Percentiles rank a stretch among this genome's conserved stretches.
Evolutionary conservation across 2,888 invertebrate genomes (phyloP).

Genomic region (Drosophila anomalata): DNA sequence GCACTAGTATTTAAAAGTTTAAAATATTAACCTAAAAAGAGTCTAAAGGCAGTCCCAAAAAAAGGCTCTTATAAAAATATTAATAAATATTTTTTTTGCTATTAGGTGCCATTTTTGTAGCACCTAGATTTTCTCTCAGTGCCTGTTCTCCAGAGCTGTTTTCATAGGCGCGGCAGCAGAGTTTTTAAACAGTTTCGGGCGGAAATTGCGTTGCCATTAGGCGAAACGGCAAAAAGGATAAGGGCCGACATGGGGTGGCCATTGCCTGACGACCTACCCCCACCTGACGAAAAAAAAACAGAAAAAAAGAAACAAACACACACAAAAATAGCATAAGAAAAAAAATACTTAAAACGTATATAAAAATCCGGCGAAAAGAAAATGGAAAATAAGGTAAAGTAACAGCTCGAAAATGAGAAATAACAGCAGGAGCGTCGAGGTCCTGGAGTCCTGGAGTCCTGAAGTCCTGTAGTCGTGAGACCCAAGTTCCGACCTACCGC

Average conservation of each 20-base stretch:
- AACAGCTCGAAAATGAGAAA: slow-evolving; percentile 34
- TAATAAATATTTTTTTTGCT: no score
- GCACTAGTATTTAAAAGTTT: no score
- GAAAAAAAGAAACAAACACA: not conserved
- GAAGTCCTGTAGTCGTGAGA: not conserved
- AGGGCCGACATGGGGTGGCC: slow-evolving; percentile 30
- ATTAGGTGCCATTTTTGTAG: not conserved
- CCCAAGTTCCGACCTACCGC: slow-evolving; percentile 75
- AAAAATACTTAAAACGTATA: slow-evolving; percentile 28
- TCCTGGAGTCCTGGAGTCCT: not conserved
- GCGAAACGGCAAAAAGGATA: slow-evolving; percentile 22
- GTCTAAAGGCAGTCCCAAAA: no score
- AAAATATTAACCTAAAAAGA: no score
- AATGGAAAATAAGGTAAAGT: slow-evolving; percentile 41
- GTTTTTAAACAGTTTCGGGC: slow-evolving; percentile 51
- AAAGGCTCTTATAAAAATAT: no score
- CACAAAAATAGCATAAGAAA: not conserved
- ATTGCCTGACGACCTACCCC: slow-evolving; percentile 64
- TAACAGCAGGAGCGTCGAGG: slow-evolving; percentile 23
- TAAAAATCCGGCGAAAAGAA: slow-evolving; percentile 35
- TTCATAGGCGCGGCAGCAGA: slow-evolving; percentile 36
- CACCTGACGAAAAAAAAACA: slow-evolving; percentile 28
- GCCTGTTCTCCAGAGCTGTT: slow-evolving; percentile 7
- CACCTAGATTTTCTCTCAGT: slow-evolving; percentile 11
- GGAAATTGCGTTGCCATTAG: slow-evolving; percentile 76